These are phyloP conservation scores for Scotopteryx bipunctaria DNA, from an alignment of 2,888 invertebrate genomes.

Conservation along the genomic window DNA sequence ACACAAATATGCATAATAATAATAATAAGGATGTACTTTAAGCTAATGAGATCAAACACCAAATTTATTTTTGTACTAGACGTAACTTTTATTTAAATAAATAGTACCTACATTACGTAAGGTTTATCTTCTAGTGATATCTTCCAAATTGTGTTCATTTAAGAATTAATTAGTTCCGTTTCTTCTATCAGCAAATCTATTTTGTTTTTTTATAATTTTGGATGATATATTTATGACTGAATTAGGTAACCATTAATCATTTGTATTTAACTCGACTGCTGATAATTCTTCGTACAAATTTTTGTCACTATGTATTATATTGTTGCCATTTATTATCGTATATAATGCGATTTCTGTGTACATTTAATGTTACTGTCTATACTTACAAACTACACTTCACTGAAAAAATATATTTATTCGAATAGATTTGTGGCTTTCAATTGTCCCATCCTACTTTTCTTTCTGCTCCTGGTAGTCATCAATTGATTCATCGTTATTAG, in stretches of 20 bases:
- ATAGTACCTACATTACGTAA: constrained; percentile 28
- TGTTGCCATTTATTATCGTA: constrained; percentile 64
- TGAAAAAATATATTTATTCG: constrained; percentile 38
- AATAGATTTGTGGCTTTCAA: constrained; percentile 22
- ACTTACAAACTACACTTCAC: constrained; percentile 38
- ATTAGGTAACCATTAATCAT: constrained; percentile 54
- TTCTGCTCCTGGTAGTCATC: constrained; percentile 35
- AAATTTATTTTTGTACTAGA: constrained; percentile 36
- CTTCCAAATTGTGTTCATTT: constrained; percentile 61
- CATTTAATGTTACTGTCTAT: constrained; percentile 55
- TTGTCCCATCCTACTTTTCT: constrained; percentile 29
- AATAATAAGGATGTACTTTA: constrained; percentile 35
- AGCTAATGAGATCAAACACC: constrained; percentile 34
- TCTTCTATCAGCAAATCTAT: constrained; percentile 31
- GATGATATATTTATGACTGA: constrained; percentile 61
- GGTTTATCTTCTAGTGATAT: constrained; percentile 40
- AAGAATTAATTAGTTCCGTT: constrained; percentile 42
- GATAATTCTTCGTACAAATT: constrained; percentile 75
- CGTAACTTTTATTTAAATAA: constrained; percentile 28
- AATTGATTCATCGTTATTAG: constrained; percentile 5
- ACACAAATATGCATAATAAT: constrained; percentile 50
- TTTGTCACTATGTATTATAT: constrained; percentile 62
- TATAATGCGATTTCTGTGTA: constrained; percentile 59
- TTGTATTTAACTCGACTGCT: constrained; percentile 54
- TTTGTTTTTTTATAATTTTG: constrained; percentile 31